Evolutionary conservation across 2,797 vertebrate species (phyloP), one percentile per base, ranked within the genome.

Genomic region (Mormyrus proboscirostris): DNA sequence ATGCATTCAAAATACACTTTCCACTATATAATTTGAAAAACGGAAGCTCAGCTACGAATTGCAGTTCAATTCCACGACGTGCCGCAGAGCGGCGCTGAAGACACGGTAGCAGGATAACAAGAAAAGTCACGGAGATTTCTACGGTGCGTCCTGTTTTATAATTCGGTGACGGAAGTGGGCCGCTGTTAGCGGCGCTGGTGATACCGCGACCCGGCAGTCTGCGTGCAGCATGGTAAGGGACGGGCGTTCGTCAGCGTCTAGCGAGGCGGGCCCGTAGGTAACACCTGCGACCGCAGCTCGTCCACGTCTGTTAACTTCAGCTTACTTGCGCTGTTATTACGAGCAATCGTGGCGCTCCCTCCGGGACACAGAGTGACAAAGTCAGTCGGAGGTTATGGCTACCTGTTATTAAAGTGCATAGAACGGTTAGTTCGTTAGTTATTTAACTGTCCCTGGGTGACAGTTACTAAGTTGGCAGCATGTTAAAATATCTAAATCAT

Each of bases 311-410:
- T 14, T 25, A 22, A 50, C 49, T 29, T 10, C 83, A 29, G 12
- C 12, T n/a, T 85, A 10, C 50, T 85, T 50, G 47, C 19, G 47
- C 47, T 84, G 16, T 49, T 49, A 49, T 84, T 25, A 22, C 19
- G n/a, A 49, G 82, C n/a, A 9, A 29, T 85, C 41, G n/a, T 25
- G 41, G 44, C 82, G n/a, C 2, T 22, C 10, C 22, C n/a, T 25
- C 44, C 44, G 9, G 44, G n/a, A 51, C 49, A 51, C 2, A 3
- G 85, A 59, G 90, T 90, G 93, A 89, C 94, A 95, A 96, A 95
- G 95, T 95, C 95, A 94, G 89, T 88, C 91, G 90, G 89, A 94
- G 95, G 92, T 93, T 94, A 95, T 92, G 85, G 29, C 29, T 86
- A 57, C 25, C 29, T 38, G 25, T 57, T 38, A 16, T 51, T 57